phyloP scores from a whole-genome alignment of 2,113 vertebrate genomes.

The Melanotaenia duboulayi region DNA sequence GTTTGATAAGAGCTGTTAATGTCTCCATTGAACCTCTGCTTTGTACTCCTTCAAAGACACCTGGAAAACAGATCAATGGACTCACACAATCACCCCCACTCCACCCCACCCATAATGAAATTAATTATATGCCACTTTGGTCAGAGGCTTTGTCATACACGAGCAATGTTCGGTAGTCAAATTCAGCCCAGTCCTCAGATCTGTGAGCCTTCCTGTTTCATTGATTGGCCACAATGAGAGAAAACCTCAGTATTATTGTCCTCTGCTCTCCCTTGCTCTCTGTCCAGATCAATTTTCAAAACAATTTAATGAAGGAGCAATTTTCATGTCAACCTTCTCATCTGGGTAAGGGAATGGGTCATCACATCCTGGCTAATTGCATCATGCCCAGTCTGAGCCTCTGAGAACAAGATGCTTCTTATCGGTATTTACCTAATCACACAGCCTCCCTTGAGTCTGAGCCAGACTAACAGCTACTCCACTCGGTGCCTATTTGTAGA shows the following conservation, averaged over 20 bases:
- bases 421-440: conserved; percentile 75
- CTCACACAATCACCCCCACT: conserved; percentile 38
- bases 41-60: conserved; percentile 72
- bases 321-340: conserved; percentile 65
- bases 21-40: conserved; percentile 36
- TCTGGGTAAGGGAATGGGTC: conserved; percentile 56
- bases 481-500: conserved; percentile 11
- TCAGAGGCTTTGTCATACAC: conserved; percentile 68
- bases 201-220: conserved; percentile 42
- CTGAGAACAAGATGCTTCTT: conserved; percentile 62
- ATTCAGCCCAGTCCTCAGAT: conserved; percentile 59
- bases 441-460: conserved; percentile 57
- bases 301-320: conserved; percentile 66
- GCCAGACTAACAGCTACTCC: conserved; percentile 36
- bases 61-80: conserved; percentile 73
- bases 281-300: conserved; percentile 59
- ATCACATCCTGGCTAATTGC: conserved; percentile 71
- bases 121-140: conserved; percentile 74
- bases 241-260: conserved; percentile 44
- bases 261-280: conserved; percentile 18
- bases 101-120: conserved; percentile 71
- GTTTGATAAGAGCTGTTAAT: conserved; percentile 13
- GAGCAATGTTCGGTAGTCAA: conserved; percentile 59
- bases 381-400: conserved; percentile 58
- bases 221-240: conserved; percentile 56